Evolutionary conservation across 2,888 invertebrate species (phyloP), one percentile per base, ranked within the genome.

Genomic region (Synanthedon tipuliformis): DNA sequence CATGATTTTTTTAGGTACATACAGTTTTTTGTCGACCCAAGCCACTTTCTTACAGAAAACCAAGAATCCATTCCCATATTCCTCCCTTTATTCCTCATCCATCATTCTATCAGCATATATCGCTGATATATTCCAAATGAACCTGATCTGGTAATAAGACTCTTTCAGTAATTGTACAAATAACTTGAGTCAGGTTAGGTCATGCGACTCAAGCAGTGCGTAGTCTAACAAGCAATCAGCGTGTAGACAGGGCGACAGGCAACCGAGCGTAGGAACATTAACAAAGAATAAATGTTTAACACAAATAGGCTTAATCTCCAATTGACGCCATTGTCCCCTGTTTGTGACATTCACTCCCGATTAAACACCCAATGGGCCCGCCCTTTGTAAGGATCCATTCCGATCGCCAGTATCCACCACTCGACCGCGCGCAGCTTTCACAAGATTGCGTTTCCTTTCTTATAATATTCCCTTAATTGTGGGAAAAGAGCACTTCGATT

Each of bases 291-390:
- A 71, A 68, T 79, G 82, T 82, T 82, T 82, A 74, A 66, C 71
- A 77, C 78, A 82, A 83, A 84, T 80, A 84, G 77, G 73, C 70
- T 75, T 78, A 77, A 80, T 80, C 81, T 78, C 64, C 57, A 65
- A 68, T 71, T 75, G 72, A 66, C 69, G 57, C 59, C 61, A 58
- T 56, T 54, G 59, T 62, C 56, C 73, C 76, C 73, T 74, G 78
- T 77, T 78, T 79, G 74, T 65, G 71, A 68, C 72, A 71, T 69
- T 63, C 61, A 73, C 75, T 69, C 64, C 68, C 77, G 78, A 82
- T 76, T 81, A 71, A 69, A 70, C 81, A 76, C 72, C 73, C 71
- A 75, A 73, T 71, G 69, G 62, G 66, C 67, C 71, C 74, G 72
- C 72, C 73, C 67, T 71, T 80, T 79, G 76, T 78, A 64, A 62